Base-by-base conservation (phyloP, 2,797 vertebrate species). In the Cuniculus paca region DNA sequence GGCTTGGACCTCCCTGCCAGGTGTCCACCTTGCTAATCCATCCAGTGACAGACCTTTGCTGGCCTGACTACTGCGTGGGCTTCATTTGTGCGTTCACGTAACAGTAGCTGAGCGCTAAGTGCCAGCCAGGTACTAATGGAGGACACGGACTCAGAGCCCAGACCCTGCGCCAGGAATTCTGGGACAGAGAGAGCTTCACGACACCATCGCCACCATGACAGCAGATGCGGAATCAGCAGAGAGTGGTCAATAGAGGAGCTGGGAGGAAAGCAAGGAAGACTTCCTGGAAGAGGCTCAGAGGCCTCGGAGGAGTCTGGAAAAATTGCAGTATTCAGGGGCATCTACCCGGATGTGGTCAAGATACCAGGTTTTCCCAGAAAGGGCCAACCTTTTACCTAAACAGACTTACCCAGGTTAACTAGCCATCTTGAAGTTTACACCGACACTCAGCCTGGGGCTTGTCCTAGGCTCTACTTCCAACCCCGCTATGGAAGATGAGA, bases 191-290 rank as follows among this genome's bases (percentile, higher is more conserved):
- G 63, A 54, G 36, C 20, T 54, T 60, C 10, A 5, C 9, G 28
- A 14, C 5, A 5, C 22, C 39, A 14, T 4, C 1, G 5, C 17
- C 65, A 34, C 34, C 3, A 5, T 2, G 0, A 56, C 2, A 22
- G 42, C 61, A 68, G 50, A 24, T 84, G 54, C 24, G 45, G 22
- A 31, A 31, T n/a, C 24, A 8, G 56, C 39, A 82, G 56, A 65
- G 52, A 78, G 80, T 12, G 12, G 5, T 60, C 58, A 36, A 6
- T 3, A 19, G 50, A 22, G 42, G 7, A 42, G 54, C n/a, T 12
- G 68, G n/a, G 75, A 52, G 72, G 84, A 89, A 65, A 60, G 39
- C 24, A 12, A 52, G 36, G 28, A 58, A 93, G 58, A 50, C 78
- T 93, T 93, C 31, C 2, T 5, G 52, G 56, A 68, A 17, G 58